Conservation (phyloP, 2,797 vertebrate genomes). For the Xenops minutus region DNA sequence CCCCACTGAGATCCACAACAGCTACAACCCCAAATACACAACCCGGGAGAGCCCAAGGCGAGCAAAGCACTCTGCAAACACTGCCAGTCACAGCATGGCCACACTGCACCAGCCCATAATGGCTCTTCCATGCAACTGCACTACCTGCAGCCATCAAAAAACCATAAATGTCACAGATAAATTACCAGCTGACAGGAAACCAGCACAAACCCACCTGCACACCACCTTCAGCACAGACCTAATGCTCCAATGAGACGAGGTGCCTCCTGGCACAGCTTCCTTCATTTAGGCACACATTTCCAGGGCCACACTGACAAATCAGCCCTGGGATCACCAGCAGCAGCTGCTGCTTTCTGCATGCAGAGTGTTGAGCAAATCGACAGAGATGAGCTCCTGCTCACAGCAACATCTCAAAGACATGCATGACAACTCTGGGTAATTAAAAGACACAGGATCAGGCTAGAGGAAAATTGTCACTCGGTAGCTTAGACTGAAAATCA, state of each 20-base stretch:
- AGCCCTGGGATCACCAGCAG: not conserved
- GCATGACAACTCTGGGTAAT: conserved; percentile 22
- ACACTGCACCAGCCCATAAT: not conserved
- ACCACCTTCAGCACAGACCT: not conserved
- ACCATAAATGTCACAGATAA: not conserved
- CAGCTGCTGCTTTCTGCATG: conserved; percentile 14
- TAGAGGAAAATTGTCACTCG: not conserved
- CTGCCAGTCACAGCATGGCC: not conserved
- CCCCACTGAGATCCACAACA: not conserved
- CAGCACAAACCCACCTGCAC: not conserved
- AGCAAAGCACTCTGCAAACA: not conserved
- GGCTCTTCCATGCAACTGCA: not conserved
- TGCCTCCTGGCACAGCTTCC: not conserved
- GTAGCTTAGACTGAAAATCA: not conserved
- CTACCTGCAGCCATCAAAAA: not conserved
- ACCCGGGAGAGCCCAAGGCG: not conserved
- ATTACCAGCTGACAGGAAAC: not conserved
- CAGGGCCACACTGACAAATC: conserved; percentile 7
- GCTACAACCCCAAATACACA: not conserved
- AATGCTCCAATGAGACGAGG: not conserved
- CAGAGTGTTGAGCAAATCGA: not conserved
- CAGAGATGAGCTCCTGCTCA: not conserved
- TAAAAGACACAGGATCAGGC: conserved; percentile 19
- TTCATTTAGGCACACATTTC: not conserved
- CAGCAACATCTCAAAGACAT: not conserved